A percentile compares a stretch with the other conserved stretches of the same genome.
Evolutionary conservation across 2,797 vertebrate genomes (phyloP).

Genomic region (Pelochelys cantorii): DNA sequence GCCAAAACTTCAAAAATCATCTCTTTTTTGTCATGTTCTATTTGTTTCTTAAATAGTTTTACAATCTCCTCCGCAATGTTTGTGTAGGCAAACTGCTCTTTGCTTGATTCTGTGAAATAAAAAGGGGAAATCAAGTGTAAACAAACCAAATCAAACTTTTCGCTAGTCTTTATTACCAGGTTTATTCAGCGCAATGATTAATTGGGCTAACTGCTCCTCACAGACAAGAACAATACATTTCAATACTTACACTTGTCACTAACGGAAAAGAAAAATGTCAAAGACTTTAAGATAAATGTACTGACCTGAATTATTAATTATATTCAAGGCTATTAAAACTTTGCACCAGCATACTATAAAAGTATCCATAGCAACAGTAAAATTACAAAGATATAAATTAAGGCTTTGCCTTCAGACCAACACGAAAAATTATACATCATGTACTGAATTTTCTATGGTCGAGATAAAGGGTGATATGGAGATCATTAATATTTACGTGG

Average conservation of each 20-base stretch:
- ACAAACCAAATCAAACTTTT: constrained; percentile 58
- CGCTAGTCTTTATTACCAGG: constrained; percentile 42
- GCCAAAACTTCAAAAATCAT: constrained; percentile 99
- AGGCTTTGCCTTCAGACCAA: constrained; percentile 54
- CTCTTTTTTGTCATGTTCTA: constrained; percentile 97
- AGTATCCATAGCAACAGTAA: constrained; percentile 66
- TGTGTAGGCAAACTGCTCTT: constrained; percentile 98
- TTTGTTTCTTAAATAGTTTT: constrained; percentile 95
- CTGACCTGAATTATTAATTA: constrained; percentile 55
- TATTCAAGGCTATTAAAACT: background rate
- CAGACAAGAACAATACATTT: constrained; percentile 48
- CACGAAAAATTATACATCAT: constrained; percentile 34
- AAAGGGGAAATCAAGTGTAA: constrained; percentile 45
- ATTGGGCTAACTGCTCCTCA: constrained; percentile 51
- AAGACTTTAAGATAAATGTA: constrained; percentile 53
- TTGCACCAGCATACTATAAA: constrained; percentile 49
- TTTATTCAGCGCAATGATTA: constrained; percentile 61
- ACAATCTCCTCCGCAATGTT: constrained; percentile 96
- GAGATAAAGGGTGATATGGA: constrained; percentile 22
- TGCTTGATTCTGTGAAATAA: constrained; percentile 85
- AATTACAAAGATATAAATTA: constrained; percentile 47
- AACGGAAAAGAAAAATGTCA: constrained; percentile 61
- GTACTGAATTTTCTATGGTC: constrained; percentile 11
- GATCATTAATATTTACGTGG: background rate
- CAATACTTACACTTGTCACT: constrained; percentile 39